Evolutionary conservation across 2,797 vertebrate genomes (phyloP).

Genomic region (Takifugu rubripes): DNA sequence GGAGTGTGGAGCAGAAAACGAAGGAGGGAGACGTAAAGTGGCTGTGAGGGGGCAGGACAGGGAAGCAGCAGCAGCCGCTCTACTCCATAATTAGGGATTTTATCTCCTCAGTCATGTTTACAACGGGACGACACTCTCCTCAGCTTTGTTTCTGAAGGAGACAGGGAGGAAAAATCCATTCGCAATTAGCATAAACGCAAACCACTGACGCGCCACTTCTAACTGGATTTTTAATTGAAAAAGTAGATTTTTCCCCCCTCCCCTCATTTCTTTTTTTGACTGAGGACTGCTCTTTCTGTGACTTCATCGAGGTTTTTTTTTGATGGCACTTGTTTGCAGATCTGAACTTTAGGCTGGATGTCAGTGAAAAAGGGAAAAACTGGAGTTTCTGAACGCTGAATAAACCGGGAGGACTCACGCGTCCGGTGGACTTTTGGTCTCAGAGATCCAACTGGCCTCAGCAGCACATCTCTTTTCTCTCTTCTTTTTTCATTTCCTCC

Average conservation of each 20-base stretch:
- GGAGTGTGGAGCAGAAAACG: conserved; percentile 30
- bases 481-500: neutral
- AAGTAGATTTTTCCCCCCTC: conserved; percentile 6
- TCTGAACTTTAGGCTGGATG: neutral
- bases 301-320: neutral
- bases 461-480: conserved; percentile 16
- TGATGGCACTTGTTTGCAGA: neutral
- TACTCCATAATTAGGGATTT: conserved; percentile 30
- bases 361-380: neutral
- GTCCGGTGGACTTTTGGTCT: neutral
- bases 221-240: conserved; percentile 9
- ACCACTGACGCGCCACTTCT: conserved; percentile 51
- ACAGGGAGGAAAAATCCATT: too few species aligned
- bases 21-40: conserved; percentile 48
- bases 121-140: conserved; percentile 12
- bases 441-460: conserved; percentile 6
- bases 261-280: neutral
- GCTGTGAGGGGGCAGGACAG: conserved; percentile 33
- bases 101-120: conserved; percentile 3
- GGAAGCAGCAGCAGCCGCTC: conserved; percentile 33
- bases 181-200: conserved; percentile 40
- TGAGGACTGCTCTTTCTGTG: neutral
- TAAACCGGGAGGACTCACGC: neutral
- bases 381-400: conserved; percentile 5
- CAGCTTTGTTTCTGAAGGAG: too few species aligned